phyloP scores from a whole-genome alignment of 2,888 invertebrate species.

The Petrolisthes manimaculis region DNA sequence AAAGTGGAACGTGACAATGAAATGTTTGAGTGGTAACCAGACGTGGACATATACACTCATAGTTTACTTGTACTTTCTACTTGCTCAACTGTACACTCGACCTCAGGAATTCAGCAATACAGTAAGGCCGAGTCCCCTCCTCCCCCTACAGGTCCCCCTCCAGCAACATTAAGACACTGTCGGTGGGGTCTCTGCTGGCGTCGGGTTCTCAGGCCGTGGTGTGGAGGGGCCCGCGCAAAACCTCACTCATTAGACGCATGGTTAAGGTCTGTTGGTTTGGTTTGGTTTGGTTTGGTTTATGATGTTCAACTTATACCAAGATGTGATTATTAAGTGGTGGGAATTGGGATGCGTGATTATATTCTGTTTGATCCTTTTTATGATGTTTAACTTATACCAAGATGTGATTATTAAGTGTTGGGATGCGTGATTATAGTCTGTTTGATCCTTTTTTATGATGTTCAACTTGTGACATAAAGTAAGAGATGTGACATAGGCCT shows the following conservation, averaged over 20 bases:
- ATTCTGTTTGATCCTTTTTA: no score
- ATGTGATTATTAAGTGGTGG: no score
- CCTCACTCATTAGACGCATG: conserved; percentile 54
- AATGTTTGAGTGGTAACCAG: no score
- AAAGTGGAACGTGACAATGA: no score
- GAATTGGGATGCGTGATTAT: conserved; percentile 21
- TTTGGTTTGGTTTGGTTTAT: background rate
- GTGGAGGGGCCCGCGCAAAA: conserved; percentile 88
- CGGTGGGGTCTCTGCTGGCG: conserved; percentile 90
- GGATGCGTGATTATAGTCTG: conserved; percentile 15
- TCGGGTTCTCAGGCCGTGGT: conserved; percentile 94
- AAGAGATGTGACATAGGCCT: no score
- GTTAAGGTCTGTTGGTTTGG: conserved; percentile 45
- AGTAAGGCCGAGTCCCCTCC: background rate
- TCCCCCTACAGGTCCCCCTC: conserved; percentile 75
- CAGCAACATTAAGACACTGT: conserved; percentile 96
- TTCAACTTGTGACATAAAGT: no score
- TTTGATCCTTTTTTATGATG: no score
- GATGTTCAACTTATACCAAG: background rate
- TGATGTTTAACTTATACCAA: background rate
- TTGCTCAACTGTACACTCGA: no score
- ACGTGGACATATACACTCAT: no score
- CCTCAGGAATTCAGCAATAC: no score
- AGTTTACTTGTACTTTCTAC: no score
- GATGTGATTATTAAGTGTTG: no score